These are phyloP conservation scores for Lordiphosa clarofinis DNA, from an alignment of 1,140 invertebrate species.

Conservation along the genomic window DNA sequence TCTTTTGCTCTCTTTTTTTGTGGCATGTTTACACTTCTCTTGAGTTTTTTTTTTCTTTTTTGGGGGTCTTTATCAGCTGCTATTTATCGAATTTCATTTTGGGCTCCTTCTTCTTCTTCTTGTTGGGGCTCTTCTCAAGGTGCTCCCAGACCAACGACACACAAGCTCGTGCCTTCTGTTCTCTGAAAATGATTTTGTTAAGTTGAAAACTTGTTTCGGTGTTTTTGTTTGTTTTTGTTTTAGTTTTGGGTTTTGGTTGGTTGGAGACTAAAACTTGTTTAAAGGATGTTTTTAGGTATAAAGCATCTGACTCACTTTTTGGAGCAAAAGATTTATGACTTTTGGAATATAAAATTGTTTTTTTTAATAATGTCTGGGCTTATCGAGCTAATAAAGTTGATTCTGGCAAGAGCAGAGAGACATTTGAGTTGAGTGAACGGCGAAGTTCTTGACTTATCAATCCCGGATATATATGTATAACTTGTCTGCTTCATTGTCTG, in stretches of 20 bases:
- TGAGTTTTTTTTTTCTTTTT: conserved; percentile 41
- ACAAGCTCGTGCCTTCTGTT: conserved; percentile 45
- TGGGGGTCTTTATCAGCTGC: conserved; percentile 60
- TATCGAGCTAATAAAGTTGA: too few species aligned
- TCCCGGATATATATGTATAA: conserved; percentile 4
- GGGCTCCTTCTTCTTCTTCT: conserved; percentile 20
- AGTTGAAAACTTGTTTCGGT: conserved; percentile 62
- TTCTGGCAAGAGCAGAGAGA: too few species aligned
- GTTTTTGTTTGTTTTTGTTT: conserved; percentile 1
- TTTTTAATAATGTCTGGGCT: too few species aligned
- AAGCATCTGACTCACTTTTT: conserved; percentile 49
- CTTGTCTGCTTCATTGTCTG: not conserved
- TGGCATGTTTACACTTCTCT: conserved; percentile 13
- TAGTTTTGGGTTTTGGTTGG: conserved; percentile 17
- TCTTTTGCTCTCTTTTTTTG: conserved; percentile 11
- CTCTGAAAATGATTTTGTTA: conserved; percentile 60
- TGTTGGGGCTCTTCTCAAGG: conserved; percentile 14
- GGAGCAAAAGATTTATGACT: conserved; percentile 10
- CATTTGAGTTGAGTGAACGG: too few species aligned
- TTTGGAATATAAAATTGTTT: too few species aligned
- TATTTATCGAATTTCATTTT: conserved; percentile 51
- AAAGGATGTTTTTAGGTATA: conserved; percentile 49
- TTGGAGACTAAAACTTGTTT: conserved; percentile 55
- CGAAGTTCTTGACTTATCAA: not conserved
- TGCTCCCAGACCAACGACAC: conserved; percentile 19